A percentile compares a stretch with the other conserved stretches of the same genome.
Evolutionary conservation across 1,140 invertebrate genomes (phyloP).

Genomic region (Notospermus geniculatus): DNA sequence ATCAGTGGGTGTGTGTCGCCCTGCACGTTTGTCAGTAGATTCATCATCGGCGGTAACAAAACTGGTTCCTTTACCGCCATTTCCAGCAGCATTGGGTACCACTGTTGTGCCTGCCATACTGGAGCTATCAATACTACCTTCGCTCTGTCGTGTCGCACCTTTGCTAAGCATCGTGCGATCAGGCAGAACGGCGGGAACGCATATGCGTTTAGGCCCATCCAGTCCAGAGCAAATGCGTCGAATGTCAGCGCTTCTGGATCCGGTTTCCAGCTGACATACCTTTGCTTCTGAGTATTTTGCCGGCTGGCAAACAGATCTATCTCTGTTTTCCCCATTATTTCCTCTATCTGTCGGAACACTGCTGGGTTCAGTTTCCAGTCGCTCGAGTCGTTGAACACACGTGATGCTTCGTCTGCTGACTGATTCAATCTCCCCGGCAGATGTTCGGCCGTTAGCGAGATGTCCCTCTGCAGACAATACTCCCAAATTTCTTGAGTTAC

Average conservation of each 20-base stretch:
- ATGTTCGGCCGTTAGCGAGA: slow-evolving; percentile 20
- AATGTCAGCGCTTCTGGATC: slow-evolving; percentile 7
- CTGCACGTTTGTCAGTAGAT: slow-evolving; percentile 1
- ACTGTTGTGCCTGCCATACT: slow-evolving; percentile 13
- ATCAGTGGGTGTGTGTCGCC: slow-evolving; percentile 14
- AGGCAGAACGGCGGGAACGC: slow-evolving; percentile 16
- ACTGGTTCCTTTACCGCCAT: slow-evolving; percentile 8
- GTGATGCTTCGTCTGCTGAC: slow-evolving; percentile 20
- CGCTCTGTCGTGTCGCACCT: slow-evolving; percentile 12
- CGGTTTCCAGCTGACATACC: slow-evolving; percentile 9
- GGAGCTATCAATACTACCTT: slow-evolving; percentile 19
- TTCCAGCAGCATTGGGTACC: slow-evolving; percentile 13
- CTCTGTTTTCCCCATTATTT: slow-evolving; percentile 10
- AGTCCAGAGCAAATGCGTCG: slow-evolving; percentile 15
- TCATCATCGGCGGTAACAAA: slow-evolving; percentile 4
- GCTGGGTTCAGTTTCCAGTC: slow-evolving; percentile 25
- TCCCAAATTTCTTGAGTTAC: slow-evolving; percentile 24
- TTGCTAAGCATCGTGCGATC: slow-evolving; percentile 3
- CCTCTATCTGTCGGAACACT: slow-evolving; percentile 17
- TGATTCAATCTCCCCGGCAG: slow-evolving; percentile 23
- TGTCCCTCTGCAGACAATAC: slow-evolving; percentile 20
- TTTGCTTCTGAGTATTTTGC: slow-evolving; percentile 14
- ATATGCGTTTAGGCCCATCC: slow-evolving; percentile 5
- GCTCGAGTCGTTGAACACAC: slow-evolving; percentile 13
- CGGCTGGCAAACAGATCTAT: slow-evolving; percentile 25